Percentiles rank a stretch among this genome's conserved stretches.
These are phyloP conservation scores for Chydorus sphaericus DNA, from an alignment of 2,888 invertebrate species.

Conservation along the genomic window DNA sequence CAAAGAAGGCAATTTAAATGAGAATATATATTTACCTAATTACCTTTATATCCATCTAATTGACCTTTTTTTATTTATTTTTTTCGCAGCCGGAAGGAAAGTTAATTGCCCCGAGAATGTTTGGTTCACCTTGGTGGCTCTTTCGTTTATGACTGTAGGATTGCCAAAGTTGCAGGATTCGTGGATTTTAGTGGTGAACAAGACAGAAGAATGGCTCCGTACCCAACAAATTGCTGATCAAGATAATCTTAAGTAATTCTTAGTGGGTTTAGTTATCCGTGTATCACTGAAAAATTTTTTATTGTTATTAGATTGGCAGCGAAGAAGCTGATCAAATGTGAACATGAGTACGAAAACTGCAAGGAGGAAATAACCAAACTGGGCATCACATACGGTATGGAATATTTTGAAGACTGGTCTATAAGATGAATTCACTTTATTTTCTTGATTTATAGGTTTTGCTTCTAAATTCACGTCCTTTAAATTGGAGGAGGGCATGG, in stretches of 20 bases:
- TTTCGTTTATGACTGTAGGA: conserved; percentile 18
- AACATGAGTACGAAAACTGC: neutral
- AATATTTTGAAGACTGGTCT: too few relatives aligned
- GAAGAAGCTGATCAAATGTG: too few relatives aligned
- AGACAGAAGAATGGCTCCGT: conserved; percentile 20
- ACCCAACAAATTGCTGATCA: neutral
- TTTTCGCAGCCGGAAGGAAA: conserved; percentile 16
- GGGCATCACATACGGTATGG: conserved; percentile 6
- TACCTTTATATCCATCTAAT: too few relatives aligned
- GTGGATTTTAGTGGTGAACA: conserved; percentile 20
- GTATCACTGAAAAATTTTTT: too few relatives aligned
- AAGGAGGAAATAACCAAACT: conserved; percentile 7
- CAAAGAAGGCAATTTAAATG: conserved; percentile 5
- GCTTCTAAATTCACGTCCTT: conserved; percentile 13
- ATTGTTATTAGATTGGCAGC: too few relatives aligned
- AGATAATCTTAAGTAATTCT: too few relatives aligned
- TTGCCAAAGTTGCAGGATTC: conserved; percentile 17
- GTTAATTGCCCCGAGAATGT: conserved; percentile 15
- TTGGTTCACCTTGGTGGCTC: conserved; percentile 20
- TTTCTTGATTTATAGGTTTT: neutral
- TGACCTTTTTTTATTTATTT: neutral
- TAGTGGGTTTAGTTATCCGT: too few relatives aligned
- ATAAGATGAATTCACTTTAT: neutral
- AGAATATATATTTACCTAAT: too few relatives aligned
- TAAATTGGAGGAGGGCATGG: neutral